Conservation (phyloP, 2,888 invertebrate genomes). For the Pristionchus japonicus region DNA sequence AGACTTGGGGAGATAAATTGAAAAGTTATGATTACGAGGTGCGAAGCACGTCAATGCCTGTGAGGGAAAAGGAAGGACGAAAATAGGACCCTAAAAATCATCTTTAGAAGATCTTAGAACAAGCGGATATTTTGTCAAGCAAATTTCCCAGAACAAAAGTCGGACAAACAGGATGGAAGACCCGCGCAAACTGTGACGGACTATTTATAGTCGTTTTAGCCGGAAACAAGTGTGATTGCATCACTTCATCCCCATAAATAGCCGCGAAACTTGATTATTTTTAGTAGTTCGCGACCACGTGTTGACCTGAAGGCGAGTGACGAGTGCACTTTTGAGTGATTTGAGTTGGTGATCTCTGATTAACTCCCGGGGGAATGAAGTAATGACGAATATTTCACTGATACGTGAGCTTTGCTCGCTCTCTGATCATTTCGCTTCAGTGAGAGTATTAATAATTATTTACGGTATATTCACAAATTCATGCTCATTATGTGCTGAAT, state of each 20-base stretch:
- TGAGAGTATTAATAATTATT: no score
- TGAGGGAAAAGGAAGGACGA: no score
- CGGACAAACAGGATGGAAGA: neutral
- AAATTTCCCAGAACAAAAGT: neutral
- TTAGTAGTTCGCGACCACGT: neutral
- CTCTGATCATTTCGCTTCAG: neutral
- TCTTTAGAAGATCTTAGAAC: no score
- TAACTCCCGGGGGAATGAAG: neutral
- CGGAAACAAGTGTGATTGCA: neutral
- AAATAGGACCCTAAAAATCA: no score
- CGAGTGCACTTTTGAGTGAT: neutral
- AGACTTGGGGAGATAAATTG: no score
- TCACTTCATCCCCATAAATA: neutral
- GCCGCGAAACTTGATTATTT: neutral
- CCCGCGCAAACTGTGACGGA: neutral
- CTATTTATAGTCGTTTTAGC: neutral
- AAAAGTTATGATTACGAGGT: no score
- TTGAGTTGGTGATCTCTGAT: neutral
- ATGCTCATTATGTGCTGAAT: no score
- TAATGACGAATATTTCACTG: no score
- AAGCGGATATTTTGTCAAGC: no score
- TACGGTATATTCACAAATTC: no score
- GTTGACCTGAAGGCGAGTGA: neutral
- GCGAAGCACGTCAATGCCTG: no score
- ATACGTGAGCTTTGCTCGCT: no score